Percentiles rank a stretch among this genome's conserved stretches.
phyloP scores from a whole-genome alignment of 2,888 invertebrate species.

The Ennomos quercinarius region DNA sequence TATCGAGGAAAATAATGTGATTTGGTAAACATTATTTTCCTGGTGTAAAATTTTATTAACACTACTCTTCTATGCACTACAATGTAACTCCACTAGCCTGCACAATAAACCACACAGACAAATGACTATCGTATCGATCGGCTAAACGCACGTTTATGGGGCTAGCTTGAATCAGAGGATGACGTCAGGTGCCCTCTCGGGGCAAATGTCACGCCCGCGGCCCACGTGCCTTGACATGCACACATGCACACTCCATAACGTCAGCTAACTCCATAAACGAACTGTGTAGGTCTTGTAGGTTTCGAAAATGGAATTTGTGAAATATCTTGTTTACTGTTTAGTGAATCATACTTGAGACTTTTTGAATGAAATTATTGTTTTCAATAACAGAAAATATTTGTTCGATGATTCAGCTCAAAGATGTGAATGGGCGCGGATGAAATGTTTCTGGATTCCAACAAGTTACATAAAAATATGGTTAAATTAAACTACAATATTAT shows the following conservation, averaged over 20 bases:
- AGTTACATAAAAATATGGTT: too few relatives aligned
- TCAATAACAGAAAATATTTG: too few relatives aligned
- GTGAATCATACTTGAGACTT: constrained; percentile 22
- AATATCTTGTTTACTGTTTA: constrained; percentile 29
- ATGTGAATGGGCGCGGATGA: too few relatives aligned
- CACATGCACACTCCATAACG: constrained; percentile 24
- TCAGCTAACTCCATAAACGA: constrained; percentile 52
- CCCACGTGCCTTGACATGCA: constrained; percentile 66
- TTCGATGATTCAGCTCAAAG: too few relatives aligned
- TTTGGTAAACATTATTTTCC: too few relatives aligned
- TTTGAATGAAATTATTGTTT: background rate
- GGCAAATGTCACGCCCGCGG: constrained; percentile 74
- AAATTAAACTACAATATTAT: too few relatives aligned
- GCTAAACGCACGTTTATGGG: constrained; percentile 33
- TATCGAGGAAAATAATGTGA: too few relatives aligned
- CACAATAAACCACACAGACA: too few relatives aligned
- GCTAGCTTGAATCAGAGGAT: constrained; percentile 57
- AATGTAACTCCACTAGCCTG: constrained; percentile 10
- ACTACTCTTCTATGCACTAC: constrained; percentile 16
- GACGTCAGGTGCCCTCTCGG: constrained; percentile 70
- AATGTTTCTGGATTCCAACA: too few relatives aligned
- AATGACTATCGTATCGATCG: constrained; percentile 4
- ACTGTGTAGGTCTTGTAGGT: constrained; percentile 68
- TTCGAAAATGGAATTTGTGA: constrained; percentile 57
- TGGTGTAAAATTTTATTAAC: too few relatives aligned